Conservation (phyloP, 2,113 vertebrate genomes). For the Circaetus gallicus region DNA sequence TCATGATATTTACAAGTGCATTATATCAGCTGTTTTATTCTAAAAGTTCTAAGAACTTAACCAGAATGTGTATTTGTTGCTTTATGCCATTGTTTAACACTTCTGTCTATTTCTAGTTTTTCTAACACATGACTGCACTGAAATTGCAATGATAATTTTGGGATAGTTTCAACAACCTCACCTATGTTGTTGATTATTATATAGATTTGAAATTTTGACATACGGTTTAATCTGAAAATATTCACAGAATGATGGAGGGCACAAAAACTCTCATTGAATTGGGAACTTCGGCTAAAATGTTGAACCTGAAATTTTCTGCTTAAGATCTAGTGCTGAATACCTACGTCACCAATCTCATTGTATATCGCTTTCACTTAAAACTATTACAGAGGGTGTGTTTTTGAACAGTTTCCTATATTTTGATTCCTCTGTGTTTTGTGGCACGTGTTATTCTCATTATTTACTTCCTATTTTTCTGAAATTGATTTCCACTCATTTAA, state of each 20-base stretch:
- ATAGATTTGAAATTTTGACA: neutral
- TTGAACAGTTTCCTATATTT: slow-evolving; percentile 13
- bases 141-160: neutral
- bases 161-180: neutral
- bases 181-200: neutral
- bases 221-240: neutral
- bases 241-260: neutral
- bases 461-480: slow-evolving; percentile 38
- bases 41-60: neutral
- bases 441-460: slow-evolving; percentile 2
- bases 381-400: neutral
- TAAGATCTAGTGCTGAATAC: neutral
- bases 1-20: neutral
- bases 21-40: neutral
- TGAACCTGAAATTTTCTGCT: neutral
- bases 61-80: neutral
- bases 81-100: neutral
- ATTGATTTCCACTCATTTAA: slow-evolving; percentile 13
- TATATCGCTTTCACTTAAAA: neutral
- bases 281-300: neutral
- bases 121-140: neutral
- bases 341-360: neutral
- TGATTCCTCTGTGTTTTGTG: neutral
- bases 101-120: neutral
- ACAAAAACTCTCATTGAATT: neutral